Base-by-base conservation (phyloP, 2,797 vertebrate species). In the Scomberomorus guttatus region DNA sequence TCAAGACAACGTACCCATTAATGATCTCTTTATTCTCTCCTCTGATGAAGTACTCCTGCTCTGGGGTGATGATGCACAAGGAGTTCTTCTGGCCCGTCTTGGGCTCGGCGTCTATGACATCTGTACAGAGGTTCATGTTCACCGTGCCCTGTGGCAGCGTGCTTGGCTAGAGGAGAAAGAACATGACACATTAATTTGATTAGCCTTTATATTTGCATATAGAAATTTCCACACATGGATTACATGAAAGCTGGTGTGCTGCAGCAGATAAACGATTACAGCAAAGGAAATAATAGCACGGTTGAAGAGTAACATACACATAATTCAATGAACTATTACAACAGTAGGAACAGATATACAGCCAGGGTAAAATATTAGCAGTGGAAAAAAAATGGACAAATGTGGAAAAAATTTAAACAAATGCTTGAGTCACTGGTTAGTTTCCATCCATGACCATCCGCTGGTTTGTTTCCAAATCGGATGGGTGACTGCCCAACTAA, bases 11-110 rank as follows among this genome's bases (percentile, higher is more conserved):
- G 51, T 78, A 96, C 96, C 96, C 96, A 39, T 96, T 96, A 72
- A 96, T 96, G 82, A 96, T 96, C 89, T 96, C 96, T 72, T 94
- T 96, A 82, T 93, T 96, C 82, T 96, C 96, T 65, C 95, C 96
- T 79, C 96, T 89, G 86, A 96, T 96, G 91, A 95, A 96, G 86
- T 94, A 96, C 83, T 96, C 96, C 84, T 96, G 96, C 18, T 96
- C 96, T 0, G 95, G 95, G 0, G 95, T 96, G 88, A 96, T 80
- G 85, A 96, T 96, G 80, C 95, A 96, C 77, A 96, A 87, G 0
- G 96, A 95, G 83, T 96, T 96, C 93, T 96, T 96, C 90, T 96
- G 96, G 55, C 96, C 95, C 0, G 96, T 96, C 87, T 95, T 95
- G 29, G 96, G 95, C 81, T 96, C 96, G 0, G 96, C 95, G 6